phyloP scores from a whole-genome alignment of 2,113 vertebrate genomes.

The Microcebus griseorufus region DNA sequence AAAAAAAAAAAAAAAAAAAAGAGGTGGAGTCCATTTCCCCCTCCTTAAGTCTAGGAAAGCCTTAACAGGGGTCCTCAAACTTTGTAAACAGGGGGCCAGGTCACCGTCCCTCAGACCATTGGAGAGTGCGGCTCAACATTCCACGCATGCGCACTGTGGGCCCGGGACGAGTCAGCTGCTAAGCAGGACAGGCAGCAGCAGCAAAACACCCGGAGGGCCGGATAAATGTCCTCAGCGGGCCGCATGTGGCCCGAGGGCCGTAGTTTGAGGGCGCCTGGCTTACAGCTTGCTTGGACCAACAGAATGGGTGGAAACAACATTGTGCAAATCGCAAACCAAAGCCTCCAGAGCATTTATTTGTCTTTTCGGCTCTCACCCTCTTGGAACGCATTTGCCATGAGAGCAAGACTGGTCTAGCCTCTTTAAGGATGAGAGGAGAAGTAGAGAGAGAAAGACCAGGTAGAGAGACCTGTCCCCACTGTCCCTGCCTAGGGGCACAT shows the following conservation, averaged over 20 bases:
- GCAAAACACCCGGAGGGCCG: too few relatives aligned
- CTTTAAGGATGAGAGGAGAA: neutral
- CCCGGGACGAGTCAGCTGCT: too few relatives aligned
- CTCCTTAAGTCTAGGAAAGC: neutral
- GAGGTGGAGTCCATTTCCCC: neutral
- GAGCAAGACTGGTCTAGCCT: neutral
- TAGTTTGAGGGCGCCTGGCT: neutral
- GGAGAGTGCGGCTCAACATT: too few relatives aligned
- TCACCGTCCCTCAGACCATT: too few relatives aligned
- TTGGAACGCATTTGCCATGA: neutral
- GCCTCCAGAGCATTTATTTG: neutral
- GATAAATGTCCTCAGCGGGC: too few relatives aligned
- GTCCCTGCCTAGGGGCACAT: too few relatives aligned
- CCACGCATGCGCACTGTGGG: too few relatives aligned
- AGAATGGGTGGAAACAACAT: neutral
- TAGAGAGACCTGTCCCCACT: too few relatives aligned
- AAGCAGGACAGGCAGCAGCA: too few relatives aligned
- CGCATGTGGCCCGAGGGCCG: too few relatives aligned
- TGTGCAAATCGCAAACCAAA: neutral
- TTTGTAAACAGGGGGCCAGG: too few relatives aligned
- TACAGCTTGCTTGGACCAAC: neutral
- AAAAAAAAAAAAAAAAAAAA: too few relatives aligned
- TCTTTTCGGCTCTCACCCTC: neutral
- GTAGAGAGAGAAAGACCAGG: neutral
- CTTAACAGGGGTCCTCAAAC: neutral